Evolutionary conservation across 2,888 invertebrate species (phyloP).

Genomic region (Caenorhabditis zanzibari): DNA sequence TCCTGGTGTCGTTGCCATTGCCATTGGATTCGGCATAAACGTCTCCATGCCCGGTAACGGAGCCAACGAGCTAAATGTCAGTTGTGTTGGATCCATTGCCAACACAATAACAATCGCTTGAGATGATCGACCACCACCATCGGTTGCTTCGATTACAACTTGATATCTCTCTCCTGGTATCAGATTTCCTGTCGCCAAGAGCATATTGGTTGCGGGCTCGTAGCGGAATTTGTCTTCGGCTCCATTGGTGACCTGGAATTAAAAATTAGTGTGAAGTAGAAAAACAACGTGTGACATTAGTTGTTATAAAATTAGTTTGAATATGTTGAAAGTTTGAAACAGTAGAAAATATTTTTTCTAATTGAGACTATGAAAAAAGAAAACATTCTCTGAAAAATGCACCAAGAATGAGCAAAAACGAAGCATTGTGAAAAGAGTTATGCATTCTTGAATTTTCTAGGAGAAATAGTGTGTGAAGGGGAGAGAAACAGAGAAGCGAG

Average conservation of each 20-base stretch:
- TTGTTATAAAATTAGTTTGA: no score
- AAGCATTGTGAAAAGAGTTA: no score
- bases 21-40: conserved; percentile 68
- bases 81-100: conserved; percentile 61
- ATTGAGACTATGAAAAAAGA: no score
- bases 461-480: no score
- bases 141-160: conserved; percentile 76
- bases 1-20: conserved; percentile 55
- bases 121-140: conserved; percentile 74
- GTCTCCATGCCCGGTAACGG: conserved; percentile 74
- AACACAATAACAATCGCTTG: conserved; percentile 74
- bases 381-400: no score
- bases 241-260: conserved; percentile 79
- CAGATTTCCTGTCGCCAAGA: conserved; percentile 78
- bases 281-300: no score
- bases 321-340: no score
- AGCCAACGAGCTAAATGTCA: conserved; percentile 46
- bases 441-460: no score
- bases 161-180: conserved; percentile 80
- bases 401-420: no score
- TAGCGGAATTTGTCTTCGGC: conserved; percentile 80
- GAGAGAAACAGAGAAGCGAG: no score
- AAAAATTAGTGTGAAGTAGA: neutral
- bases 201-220: conserved; percentile 75
- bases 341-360: no score